phyloP scores from a whole-genome alignment of 2,797 vertebrate species.

The Chelon labrosus region DNA sequence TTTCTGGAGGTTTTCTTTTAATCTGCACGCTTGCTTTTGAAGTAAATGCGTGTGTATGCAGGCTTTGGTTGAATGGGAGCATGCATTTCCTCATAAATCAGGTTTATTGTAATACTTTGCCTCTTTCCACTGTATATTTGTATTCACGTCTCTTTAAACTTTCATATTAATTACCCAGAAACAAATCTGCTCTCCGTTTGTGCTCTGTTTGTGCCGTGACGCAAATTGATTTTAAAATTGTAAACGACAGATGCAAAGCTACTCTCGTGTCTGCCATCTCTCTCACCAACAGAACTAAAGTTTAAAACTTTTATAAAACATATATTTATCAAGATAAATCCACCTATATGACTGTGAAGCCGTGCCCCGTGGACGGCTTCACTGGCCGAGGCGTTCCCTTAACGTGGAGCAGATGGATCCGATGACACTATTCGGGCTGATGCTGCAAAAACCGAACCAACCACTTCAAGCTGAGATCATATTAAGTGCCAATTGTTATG shows the following conservation, averaged over 20 bases:
- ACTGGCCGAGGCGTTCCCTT: not conserved
- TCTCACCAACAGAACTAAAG: too few species aligned
- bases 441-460: constrained; percentile 7
- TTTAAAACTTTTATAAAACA: not conserved
- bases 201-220: too few species aligned
- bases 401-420: constrained; percentile 47
- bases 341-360: constrained; percentile 12
- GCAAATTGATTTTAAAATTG: too few species aligned
- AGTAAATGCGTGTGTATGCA: too few species aligned
- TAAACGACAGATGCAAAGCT: not conserved
- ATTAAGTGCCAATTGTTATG: not conserved
- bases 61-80: not conserved
- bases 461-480: not conserved
- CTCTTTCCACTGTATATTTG: not conserved
- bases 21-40: not conserved
- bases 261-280: too few species aligned
- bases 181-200: not conserved
- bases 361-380: constrained; percentile 14
- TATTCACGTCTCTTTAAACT: not conserved
- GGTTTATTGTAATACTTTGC: not conserved
- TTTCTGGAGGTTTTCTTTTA: not conserved
- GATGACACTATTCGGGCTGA: not conserved
- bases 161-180: constrained; percentile 1
- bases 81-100: constrained; percentile 20
- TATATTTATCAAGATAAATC: not conserved